A percentile compares a stretch with the other conserved stretches of the same genome.
phyloP scores from a whole-genome alignment of 2,888 invertebrate species.

The Deilephila porcellus region DNA sequence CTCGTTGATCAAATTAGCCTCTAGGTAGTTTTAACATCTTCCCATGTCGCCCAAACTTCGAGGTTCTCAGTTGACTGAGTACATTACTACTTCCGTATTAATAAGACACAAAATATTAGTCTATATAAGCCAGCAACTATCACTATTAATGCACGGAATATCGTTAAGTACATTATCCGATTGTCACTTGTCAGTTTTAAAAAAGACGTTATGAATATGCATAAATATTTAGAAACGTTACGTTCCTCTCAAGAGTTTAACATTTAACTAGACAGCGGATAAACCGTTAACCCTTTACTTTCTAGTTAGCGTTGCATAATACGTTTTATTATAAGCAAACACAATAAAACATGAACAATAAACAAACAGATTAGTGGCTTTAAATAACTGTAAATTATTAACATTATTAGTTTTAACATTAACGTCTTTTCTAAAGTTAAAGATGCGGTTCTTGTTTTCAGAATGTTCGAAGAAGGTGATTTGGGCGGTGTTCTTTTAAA shows the following conservation, averaged over 20 bases:
- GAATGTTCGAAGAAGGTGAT: too few relatives aligned
- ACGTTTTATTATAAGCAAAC: conserved; percentile 11
- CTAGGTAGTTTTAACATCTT: too few relatives aligned
- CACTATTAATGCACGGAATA: too few relatives aligned
- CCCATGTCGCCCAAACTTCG: too few relatives aligned
- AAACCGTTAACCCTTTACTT: conserved; percentile 14
- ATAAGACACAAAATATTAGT: too few relatives aligned
- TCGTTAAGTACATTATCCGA: too few relatives aligned
- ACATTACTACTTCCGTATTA: too few relatives aligned
- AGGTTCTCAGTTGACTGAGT: too few relatives aligned
- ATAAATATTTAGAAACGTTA: neutral
- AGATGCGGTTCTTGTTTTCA: neutral
- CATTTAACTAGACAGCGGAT: conserved; percentile 5
- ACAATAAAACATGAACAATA: conserved; percentile 2
- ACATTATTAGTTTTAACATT: neutral
- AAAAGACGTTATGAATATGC: neutral
- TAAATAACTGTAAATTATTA: neutral
- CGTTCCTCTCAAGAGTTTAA: conserved; percentile 6
- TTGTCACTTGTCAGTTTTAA: neutral
- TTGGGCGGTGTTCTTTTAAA: too few relatives aligned
- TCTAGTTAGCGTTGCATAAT: conserved; percentile 16
- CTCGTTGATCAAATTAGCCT: too few relatives aligned
- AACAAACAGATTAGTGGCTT: neutral
- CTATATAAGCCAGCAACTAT: too few relatives aligned
- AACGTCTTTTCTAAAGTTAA: neutral